Percentiles rank a stretch among this genome's conserved stretches.
Evolutionary conservation across 2,888 invertebrate species (phyloP).

Genomic region (Acanthosoma haemorrhoidale): DNA sequence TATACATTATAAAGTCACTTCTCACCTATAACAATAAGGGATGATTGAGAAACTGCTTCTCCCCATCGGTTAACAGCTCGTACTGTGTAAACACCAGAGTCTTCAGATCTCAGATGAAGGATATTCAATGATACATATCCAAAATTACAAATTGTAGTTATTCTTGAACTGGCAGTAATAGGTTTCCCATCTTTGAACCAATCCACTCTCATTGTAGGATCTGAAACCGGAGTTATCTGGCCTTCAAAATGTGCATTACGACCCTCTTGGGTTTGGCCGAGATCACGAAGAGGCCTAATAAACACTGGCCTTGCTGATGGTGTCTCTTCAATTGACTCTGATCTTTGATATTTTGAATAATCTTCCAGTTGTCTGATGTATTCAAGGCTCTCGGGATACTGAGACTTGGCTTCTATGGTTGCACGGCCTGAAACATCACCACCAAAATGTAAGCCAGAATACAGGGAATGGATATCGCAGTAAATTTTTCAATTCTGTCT

Average conservation of each 20-base stretch:
- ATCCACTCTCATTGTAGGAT: slow-evolving; percentile 89
- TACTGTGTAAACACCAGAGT: slow-evolving; percentile 90
- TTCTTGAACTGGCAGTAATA: slow-evolving; percentile 94
- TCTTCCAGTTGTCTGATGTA: slow-evolving; percentile 87
- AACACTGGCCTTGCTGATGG: slow-evolving; percentile 74
- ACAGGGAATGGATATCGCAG: background rate
- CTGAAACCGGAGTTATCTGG: slow-evolving; percentile 84
- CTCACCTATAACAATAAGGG: slow-evolving; percentile 62
- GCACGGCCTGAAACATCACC: slow-evolving; percentile 54
- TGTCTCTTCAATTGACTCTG: slow-evolving; percentile 77
- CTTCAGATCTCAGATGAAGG: slow-evolving; percentile 96
- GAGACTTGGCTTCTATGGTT: slow-evolving; percentile 79
- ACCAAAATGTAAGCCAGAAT: background rate
- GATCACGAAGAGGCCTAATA: slow-evolving; percentile 78
- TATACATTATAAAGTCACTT: no score
- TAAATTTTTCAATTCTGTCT: no score
- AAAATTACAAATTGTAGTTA: slow-evolving; percentile 97
- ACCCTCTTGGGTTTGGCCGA: slow-evolving; percentile 83
- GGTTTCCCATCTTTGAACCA: slow-evolving; percentile 93
- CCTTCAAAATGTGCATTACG: slow-evolving; percentile 90
- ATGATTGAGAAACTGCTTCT: slow-evolving; percentile 80
- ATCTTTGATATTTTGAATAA: slow-evolving; percentile 78
- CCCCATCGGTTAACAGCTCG: slow-evolving; percentile 86
- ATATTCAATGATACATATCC: slow-evolving; percentile 98
- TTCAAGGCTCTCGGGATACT: slow-evolving; percentile 86